These are phyloP conservation scores for Polyergus mexicanus DNA, from an alignment of 1,140 invertebrate genomes.

Conservation along the genomic window DNA sequence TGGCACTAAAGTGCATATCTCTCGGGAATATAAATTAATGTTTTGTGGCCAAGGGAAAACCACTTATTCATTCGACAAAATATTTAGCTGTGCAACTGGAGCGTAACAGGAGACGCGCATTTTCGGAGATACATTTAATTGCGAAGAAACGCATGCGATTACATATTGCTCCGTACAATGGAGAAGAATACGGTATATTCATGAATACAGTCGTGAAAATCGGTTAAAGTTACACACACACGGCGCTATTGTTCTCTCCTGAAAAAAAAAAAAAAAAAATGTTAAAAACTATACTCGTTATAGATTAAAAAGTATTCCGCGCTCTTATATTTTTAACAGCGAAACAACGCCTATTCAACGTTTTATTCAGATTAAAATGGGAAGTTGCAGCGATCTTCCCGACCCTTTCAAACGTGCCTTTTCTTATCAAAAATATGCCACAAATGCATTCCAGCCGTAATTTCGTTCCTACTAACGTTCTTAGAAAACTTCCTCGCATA, in stretches of 20 bases:
- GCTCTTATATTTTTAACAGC: slow-evolving; percentile 27
- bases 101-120: slow-evolving; percentile 29
- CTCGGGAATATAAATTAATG: slow-evolving; percentile 36
- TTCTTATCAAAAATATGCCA: slow-evolving; percentile 52
- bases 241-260: slow-evolving; percentile 14
- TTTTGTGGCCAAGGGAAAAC: slow-evolving; percentile 30
- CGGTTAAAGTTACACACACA: not conserved
- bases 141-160: slow-evolving; percentile 37
- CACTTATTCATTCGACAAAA: slow-evolving; percentile 53
- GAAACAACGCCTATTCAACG: slow-evolving; percentile 46
- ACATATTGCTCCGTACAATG: not conserved
- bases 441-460: slow-evolving; percentile 41
- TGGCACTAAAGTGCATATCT: slow-evolving; percentile 11
- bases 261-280: not conserved
- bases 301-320: slow-evolving; percentile 23
- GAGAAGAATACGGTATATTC: not conserved
- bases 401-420: slow-evolving; percentile 23
- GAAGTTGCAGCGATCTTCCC: not conserved
- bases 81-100: slow-evolving; percentile 28
- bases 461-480: slow-evolving; percentile 41
- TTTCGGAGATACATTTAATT: slow-evolving; percentile 41
- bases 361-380: slow-evolving; percentile 24
- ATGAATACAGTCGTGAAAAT: slow-evolving; percentile 37
- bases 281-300: slow-evolving; percentile 9
- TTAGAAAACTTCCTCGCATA: slow-evolving; percentile 32